Evolutionary conservation across 2,888 invertebrate genomes (phyloP).

Genomic region (Cheilosia soror): DNA sequence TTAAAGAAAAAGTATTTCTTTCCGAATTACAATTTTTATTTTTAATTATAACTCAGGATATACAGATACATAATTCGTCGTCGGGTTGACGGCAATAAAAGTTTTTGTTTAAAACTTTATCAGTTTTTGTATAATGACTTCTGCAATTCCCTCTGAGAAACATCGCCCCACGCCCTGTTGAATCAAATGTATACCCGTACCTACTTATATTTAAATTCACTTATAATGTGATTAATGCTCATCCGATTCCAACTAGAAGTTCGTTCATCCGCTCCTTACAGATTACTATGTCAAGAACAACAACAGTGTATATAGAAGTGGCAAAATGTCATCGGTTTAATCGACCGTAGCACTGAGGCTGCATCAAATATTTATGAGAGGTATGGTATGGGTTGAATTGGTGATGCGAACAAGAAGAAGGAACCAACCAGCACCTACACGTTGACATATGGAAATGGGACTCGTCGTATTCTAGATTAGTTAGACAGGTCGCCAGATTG

Average conservation of each 20-base stretch:
- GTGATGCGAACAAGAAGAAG: constrained; percentile 5
- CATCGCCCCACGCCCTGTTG: not conserved
- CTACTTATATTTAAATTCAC: constrained; percentile 50
- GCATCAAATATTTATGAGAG: constrained; percentile 72
- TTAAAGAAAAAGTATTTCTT: constrained; percentile 3
- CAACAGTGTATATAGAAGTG: constrained; percentile 56
- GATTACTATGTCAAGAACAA: constrained; percentile 65
- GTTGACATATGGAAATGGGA: constrained; percentile 56
- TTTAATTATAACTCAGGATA: constrained; percentile 6
- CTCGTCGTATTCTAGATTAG: constrained; percentile 34
- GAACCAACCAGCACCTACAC: constrained; percentile 8
- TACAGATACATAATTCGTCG: not conserved
- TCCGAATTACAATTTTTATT: not conserved
- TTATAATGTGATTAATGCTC: constrained; percentile 57
- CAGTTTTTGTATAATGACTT: constrained; percentile 6
- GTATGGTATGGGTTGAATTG: constrained; percentile 45
- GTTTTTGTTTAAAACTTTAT: constrained; percentile 24
- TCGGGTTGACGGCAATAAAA: constrained; percentile 15
- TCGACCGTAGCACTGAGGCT: constrained; percentile 66
- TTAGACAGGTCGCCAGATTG: constrained; percentile 61
- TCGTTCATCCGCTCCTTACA: constrained; percentile 53
- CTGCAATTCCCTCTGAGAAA: constrained; percentile 1
- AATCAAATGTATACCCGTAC: not conserved
- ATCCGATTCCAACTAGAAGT: constrained; percentile 52
- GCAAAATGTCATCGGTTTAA: constrained; percentile 71